These are phyloP conservation scores for Andrena praecox DNA, from an alignment of 2,888 invertebrate genomes.

Conservation along the genomic window DNA sequence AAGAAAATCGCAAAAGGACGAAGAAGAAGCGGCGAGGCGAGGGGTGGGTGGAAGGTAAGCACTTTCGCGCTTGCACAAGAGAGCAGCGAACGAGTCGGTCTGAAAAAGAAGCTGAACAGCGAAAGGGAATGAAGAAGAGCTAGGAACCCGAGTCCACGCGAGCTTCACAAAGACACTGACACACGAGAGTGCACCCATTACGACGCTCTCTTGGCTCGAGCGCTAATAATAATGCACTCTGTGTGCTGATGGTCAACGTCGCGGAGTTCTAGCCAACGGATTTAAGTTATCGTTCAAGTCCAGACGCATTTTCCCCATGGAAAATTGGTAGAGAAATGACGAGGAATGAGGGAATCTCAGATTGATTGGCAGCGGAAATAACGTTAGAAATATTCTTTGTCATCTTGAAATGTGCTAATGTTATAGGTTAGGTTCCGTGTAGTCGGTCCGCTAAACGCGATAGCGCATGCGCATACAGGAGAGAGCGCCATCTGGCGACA, in stretches of 20 bases:
- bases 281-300: background rate
- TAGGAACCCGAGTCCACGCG: constrained; percentile 2
- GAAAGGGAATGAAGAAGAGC: constrained; percentile 19
- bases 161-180: constrained; percentile 32
- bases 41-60: constrained; percentile 30
- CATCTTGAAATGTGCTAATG: too few species aligned
- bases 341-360: background rate
- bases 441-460: too few species aligned
- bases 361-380: too few species aligned
- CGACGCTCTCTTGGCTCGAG: constrained; percentile 34
- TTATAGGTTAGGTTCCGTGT: too few species aligned
- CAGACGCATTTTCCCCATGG: too few species aligned
- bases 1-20: constrained; percentile 33
- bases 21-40: constrained; percentile 13
- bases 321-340: background rate
- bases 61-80: constrained; percentile 38
- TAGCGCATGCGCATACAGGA: too few species aligned
- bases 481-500: too few species aligned
- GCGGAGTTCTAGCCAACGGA: constrained; percentile 4
- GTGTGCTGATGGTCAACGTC: constrained; percentile 20
- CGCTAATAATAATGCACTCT: constrained; percentile 48
- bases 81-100: constrained; percentile 28
- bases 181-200: constrained; percentile 38
- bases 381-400: too few species aligned
- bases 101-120: constrained; percentile 30